Evolutionary conservation across 1,140 invertebrate species (phyloP), one percentile per base, ranked within the genome.

Genomic region (Pantala flavescens): DNA sequence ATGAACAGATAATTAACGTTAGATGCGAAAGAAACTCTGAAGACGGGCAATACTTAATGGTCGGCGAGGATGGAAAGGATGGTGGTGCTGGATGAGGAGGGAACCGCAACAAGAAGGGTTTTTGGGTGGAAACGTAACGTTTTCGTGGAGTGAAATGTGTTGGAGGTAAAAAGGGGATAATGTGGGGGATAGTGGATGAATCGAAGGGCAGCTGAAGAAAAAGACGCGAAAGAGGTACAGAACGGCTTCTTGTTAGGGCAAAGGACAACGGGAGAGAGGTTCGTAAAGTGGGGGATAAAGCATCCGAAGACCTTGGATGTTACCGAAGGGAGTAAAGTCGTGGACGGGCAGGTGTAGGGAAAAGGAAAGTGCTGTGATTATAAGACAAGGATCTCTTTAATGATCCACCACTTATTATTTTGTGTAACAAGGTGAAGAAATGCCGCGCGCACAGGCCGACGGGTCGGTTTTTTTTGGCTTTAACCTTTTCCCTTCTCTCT

Each of bases 341-440:
- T 63, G 49, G 49, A 21, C 16, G 49, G n/a, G 49, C 49, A 21
- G 49, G 49, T 36, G 28, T 3, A 63, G 49, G 12, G 12, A 21
- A 14, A 21, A 21, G 49, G 49, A 63, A 63, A 63, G 49, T 63
- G 49, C 49, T 63, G 49, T 63, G 49, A 63, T 63, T 63, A 63
- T 21, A 21, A 63, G 49, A 63, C 49, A 63, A 63, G 49, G 49
- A 63, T 63, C 49, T 63, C 49, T 21, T 63, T 63, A 63, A 63
- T 63, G 49, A 63, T 63, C 49, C 49, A 21, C 14, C 49, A 63
- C 49, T 63, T 63, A 63, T 63, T 63, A 63, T 63, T 63, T 63
- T 21, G 49, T 63, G 49, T 63, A 63, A 63, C 49, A 63, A 63
- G 49, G 49, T 63, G 49, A 63, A 63, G 49, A 63, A 63, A 63